Conservation (phyloP, 2,888 invertebrate species). For the Phyllotreta striolata region DNA sequence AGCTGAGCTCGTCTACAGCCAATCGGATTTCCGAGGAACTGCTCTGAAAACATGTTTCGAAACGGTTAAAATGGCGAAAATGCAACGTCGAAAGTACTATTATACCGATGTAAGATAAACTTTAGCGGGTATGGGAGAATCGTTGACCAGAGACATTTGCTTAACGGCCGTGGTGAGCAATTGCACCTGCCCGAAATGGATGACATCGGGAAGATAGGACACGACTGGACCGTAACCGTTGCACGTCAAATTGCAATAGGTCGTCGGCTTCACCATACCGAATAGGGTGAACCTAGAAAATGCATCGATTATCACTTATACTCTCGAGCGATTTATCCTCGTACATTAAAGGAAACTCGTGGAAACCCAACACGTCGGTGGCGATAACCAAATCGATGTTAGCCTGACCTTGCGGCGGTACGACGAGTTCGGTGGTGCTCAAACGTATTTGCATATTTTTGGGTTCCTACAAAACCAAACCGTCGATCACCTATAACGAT, state of each 20-base stretch:
- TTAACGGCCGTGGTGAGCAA: conserved; percentile 65
- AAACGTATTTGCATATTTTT: conserved; percentile 38
- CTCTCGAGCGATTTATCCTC: too few relatives aligned
- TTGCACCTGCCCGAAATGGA: conserved; percentile 71
- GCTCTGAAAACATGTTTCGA: background rate
- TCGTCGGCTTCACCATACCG: conserved; percentile 36
- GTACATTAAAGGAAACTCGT: conserved; percentile 45
- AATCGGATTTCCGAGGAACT: conserved; percentile 1
- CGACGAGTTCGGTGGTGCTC: conserved; percentile 19
- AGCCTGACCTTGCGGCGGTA: conserved; percentile 29
- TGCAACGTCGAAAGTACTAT: too few relatives aligned
- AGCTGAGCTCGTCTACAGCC: background rate
- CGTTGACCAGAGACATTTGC: conserved; percentile 68
- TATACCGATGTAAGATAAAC: conserved; percentile 54
- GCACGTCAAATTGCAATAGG: conserved; percentile 63
- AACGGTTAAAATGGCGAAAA: background rate
- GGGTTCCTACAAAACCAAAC: conserved; percentile 34
- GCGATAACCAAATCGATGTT: conserved; percentile 41
- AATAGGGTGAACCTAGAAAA: conserved; percentile 45
- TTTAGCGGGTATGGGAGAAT: conserved; percentile 72
- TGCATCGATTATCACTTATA: background rate
- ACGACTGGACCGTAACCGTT: conserved; percentile 74
- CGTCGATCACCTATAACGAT: background rate
- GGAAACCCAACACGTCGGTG: conserved; percentile 40
- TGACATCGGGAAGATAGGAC: conserved; percentile 66